phyloP scores from a whole-genome alignment of 2,797 vertebrate species.

The Rhadinocentrus ornatus region DNA sequence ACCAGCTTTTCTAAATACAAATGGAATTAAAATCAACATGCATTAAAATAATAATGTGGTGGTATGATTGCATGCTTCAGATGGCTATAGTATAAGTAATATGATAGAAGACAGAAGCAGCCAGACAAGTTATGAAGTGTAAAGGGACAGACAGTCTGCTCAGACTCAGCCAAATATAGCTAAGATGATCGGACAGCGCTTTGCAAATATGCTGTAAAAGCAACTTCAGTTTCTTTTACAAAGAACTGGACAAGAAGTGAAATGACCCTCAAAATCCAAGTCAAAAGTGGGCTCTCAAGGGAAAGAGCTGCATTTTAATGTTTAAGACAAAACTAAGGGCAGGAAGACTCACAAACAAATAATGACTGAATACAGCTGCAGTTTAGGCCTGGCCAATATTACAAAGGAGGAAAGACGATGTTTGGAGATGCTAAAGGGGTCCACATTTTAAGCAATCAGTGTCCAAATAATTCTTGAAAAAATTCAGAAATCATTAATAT shows the following conservation, averaged over 20 bases:
- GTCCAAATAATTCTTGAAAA: neutral
- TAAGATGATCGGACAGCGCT: neutral
- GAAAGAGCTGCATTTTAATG: neutral
- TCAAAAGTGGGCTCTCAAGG: neutral
- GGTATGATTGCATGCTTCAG: neutral
- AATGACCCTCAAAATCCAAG: neutral
- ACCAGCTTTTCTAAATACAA: neutral
- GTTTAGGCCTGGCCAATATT: neutral
- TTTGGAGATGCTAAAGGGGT: neutral
- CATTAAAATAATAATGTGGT: neutral
- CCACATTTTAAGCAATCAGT: neutral
- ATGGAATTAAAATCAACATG: neutral
- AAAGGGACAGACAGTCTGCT: neutral
- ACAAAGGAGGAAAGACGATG: neutral
- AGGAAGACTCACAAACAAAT: neutral
- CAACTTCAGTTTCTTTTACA: neutral
- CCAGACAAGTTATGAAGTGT: conserved; percentile 1
- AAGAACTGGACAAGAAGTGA: neutral
- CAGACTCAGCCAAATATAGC: neutral
- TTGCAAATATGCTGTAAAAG: neutral
- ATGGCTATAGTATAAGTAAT: neutral
- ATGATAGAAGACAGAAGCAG: neutral
- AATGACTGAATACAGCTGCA: neutral
- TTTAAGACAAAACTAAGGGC: neutral
- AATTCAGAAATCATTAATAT: neutral